Percentiles rank a stretch among this genome's conserved stretches.
Evolutionary conservation across 1,140 invertebrate genomes (phyloP).

Genomic region (Drosophila miranda): DNA sequence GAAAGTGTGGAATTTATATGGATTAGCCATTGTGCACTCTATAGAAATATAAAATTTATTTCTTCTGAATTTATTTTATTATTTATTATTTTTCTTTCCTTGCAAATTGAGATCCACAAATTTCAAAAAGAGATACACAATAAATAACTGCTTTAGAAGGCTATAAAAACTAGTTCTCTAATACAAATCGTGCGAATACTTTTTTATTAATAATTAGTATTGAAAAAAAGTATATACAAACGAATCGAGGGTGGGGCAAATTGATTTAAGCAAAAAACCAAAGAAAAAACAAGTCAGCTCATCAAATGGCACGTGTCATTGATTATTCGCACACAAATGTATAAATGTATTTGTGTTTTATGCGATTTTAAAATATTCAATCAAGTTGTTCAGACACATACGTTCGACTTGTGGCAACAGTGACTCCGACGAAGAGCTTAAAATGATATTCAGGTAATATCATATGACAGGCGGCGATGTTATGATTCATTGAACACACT

Average conservation of each 20-base stretch:
- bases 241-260: constrained; percentile 14
- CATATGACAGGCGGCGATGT: constrained; percentile 11
- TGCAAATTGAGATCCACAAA: neutral
- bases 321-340: constrained; percentile 26
- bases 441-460: constrained; percentile 9
- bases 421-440: neutral
- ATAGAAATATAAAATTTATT: too few species aligned
- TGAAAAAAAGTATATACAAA: constrained; percentile 15
- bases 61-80: too few species aligned
- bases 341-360: constrained; percentile 13
- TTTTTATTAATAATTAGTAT: neutral
- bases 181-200: constrained; percentile 12
- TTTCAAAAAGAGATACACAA: neutral
- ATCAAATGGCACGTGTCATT: constrained; percentile 60
- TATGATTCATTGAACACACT: constrained; percentile 15
- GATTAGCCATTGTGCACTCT: too few species aligned
- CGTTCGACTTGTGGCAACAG: neutral
- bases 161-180: constrained; percentile 17
- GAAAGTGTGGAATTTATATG: too few species aligned
- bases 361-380: constrained; percentile 37
- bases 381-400: neutral
- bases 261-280: constrained; percentile 18
- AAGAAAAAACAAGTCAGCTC: constrained; percentile 19
- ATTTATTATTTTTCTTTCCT: neutral
- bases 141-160: neutral